A percentile compares a stretch with the other conserved stretches of the same genome.
Evolutionary conservation across 1,140 invertebrate genomes (phyloP).

Genomic region (Bombus pascuorum): DNA sequence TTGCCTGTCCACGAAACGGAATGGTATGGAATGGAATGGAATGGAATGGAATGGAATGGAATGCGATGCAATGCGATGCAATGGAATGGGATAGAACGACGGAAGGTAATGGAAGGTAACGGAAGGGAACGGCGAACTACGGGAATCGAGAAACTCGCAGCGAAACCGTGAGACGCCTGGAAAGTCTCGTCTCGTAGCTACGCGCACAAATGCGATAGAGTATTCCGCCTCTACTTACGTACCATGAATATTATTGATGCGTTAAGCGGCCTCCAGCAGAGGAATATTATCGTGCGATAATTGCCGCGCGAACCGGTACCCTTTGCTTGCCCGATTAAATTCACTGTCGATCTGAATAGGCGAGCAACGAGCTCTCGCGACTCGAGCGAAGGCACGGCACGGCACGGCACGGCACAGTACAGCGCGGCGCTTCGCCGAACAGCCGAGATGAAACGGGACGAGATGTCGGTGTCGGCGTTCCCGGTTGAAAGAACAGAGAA

Average conservation of each 20-base stretch:
- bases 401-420: neutral
- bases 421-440: neutral
- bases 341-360: slow-evolving; percentile 25
- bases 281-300: slow-evolving; percentile 65
- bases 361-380: slow-evolving; percentile 28
- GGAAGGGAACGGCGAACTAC: neutral
- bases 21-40: neutral
- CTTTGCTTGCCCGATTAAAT: slow-evolving; percentile 48
- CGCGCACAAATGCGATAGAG: neutral
- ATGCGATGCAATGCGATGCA: neutral
- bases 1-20: slow-evolving; percentile 38
- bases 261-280: slow-evolving; percentile 54
- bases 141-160: slow-evolving; percentile 49
- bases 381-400: neutral
- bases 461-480: neutral
- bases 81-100: neutral
- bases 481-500: neutral
- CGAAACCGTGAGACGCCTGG: slow-evolving; percentile 7
- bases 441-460: neutral
- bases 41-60: neutral
- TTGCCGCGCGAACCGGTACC: slow-evolving; percentile 58
- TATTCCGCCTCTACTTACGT: slow-evolving; percentile 36
- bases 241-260: slow-evolving; percentile 66
- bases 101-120: neutral
- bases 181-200: neutral